Percentiles rank a stretch among this genome's conserved stretches.
phyloP scores from a whole-genome alignment of 2,113 vertebrate genomes.

The Ariopsis seemanni region DNA sequence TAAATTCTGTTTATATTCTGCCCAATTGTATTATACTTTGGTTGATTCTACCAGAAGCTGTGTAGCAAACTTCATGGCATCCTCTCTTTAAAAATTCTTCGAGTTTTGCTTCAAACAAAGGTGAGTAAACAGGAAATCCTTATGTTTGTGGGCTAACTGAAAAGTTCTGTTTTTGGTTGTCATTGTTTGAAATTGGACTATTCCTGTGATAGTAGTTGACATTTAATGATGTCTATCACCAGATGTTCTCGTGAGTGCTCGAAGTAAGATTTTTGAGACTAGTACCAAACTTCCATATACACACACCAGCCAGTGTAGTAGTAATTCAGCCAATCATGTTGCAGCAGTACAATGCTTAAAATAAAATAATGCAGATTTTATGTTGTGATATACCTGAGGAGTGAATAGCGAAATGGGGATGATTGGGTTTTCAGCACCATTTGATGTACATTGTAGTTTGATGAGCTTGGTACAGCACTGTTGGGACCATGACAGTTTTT shows the following conservation, averaged over 20 bases:
- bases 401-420: neutral
- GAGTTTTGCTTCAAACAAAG: neutral
- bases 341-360: neutral
- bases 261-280: neutral
- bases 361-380: neutral
- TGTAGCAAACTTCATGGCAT: neutral
- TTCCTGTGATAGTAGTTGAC: neutral
- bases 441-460: neutral
- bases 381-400: neutral
- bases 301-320: neutral
- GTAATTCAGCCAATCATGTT: neutral
- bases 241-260: neutral
- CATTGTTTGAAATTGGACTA: neutral
- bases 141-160: neutral
- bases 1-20: neutral
- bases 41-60: neutral
- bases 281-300: neutral
- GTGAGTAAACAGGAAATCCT: neutral
- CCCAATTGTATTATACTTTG: neutral
- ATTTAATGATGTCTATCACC: neutral
- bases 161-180: too few relatives aligned
- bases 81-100: neutral
- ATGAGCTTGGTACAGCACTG: neutral
- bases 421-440: neutral
- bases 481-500: neutral